Percentiles rank a stretch among this genome's conserved stretches.
phyloP scores from a whole-genome alignment of 2,797 vertebrate genomes.

The Simalia tracyae region DNA sequence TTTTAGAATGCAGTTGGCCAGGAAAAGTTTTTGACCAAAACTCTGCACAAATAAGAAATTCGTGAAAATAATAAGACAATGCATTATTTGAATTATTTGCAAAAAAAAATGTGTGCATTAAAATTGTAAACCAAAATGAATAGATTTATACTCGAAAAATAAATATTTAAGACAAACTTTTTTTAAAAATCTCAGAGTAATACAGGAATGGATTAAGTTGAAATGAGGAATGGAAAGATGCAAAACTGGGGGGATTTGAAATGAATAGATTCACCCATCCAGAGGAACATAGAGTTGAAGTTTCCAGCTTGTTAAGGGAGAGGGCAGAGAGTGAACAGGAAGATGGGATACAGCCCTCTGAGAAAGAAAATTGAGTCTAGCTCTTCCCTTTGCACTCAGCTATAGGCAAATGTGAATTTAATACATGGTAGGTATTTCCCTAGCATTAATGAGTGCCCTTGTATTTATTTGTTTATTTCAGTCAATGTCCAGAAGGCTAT shows the following conservation, averaged over 20 bases:
- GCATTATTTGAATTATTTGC: neutral
- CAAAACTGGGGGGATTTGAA: neutral
- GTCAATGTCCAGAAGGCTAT: constrained; percentile 88
- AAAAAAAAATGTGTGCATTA: neutral
- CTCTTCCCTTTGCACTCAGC: neutral
- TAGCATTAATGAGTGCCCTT: neutral
- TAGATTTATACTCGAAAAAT: neutral
- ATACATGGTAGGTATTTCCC: neutral
- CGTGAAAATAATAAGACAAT: neutral
- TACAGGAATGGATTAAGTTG: neutral
- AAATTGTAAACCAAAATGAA: neutral
- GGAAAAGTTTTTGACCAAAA: neutral
- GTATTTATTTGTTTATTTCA: constrained; percentile 61
- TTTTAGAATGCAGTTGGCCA: neutral
- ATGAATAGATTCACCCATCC: neutral
- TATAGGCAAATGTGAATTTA: neutral
- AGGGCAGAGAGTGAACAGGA: neutral
- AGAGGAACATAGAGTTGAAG: neutral
- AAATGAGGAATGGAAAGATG: neutral
- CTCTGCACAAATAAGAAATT: neutral
- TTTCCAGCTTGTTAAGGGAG: neutral
- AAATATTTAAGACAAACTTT: neutral
- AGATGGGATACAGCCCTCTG: neutral
- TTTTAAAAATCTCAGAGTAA: neutral
- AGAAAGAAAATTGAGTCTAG: no score